Evolutionary conservation across 2,797 vertebrate species (phyloP).

Genomic region (Passerculus sandwichensis): DNA sequence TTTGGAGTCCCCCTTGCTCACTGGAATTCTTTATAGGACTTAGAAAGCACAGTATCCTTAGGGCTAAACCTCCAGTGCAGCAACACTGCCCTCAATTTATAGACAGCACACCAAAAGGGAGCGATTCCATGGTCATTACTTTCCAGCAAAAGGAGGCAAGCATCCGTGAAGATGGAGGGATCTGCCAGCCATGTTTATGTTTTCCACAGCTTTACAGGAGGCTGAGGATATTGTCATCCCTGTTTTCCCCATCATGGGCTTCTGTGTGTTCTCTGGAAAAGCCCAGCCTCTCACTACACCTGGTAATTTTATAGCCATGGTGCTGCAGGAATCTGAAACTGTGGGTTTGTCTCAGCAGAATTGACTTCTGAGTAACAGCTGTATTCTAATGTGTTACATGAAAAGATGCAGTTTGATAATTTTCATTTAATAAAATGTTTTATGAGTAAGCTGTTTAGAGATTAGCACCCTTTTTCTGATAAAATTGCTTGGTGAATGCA

Average conservation of each 20-base stretch:
- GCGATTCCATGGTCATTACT: neutral
- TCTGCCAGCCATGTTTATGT: neutral
- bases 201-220: neutral
- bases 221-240: neutral
- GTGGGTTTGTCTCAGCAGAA: neutral
- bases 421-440: neutral
- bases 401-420: neutral
- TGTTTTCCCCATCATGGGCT: neutral
- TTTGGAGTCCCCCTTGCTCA: neutral
- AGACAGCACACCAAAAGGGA: neutral
- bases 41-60: neutral
- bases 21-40: neutral
- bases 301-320: neutral
- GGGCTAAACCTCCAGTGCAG: neutral
- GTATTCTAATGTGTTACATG: neutral
- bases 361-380: neutral
- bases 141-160: neutral
- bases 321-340: neutral
- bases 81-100: neutral
- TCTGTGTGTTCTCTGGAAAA: neutral
- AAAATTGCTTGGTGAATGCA: neutral
- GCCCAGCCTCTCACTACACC: neutral
- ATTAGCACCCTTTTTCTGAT: neutral
- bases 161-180: accelerated
- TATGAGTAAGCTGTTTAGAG: neutral